Evolutionary conservation across 2,888 invertebrate genomes (phyloP), one percentile per base, ranked within the genome.

Genomic region (Epinotia demarniana): DNA sequence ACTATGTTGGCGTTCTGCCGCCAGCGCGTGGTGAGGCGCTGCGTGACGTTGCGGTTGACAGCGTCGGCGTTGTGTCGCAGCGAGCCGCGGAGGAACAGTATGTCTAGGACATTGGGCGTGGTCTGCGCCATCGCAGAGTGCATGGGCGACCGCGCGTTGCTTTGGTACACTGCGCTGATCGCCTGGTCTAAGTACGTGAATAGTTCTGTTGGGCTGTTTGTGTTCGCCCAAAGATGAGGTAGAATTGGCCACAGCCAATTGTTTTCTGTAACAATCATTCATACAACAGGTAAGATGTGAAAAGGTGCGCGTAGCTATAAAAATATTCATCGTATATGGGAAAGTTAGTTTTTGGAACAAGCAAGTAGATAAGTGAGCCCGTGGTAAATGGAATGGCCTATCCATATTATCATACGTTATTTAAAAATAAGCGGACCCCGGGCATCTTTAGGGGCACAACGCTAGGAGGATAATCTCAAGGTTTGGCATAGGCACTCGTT

Each of bases 101-200:
- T 95, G 80, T 96, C 96, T 49, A 95, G 87, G 0, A 96, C 92
- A 58, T 95, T 95, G 0, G 97, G 96, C 0, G 97, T 97, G 64
- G 96, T 92, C 88, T 97, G 96, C 0, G 96, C 96, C 97, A 97
- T 97, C 11, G 96, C 95, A 0, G 97, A 96, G 88, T 94, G 94
- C 80, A 95, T 84, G 0, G 95, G 95, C 12, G 94, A 92, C 2
- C 92, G 90, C 19, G 91, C 89, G 73, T 89, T 80, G 0, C 90
- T 86, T 63, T 83, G 90, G 27, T 92, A 92, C 63, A 94, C 92
- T 70, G 87, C 86, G 77, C 86, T 80, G 78, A 94, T 91, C 39
- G 89, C 89, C 13, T 83, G 82, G 82, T 94, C 94, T 82, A 94
- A 87, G 89, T 85, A 94, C 78, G 81, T 80, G 81, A 94, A 90